Conservation (phyloP, 2,113 vertebrate species). For the Dromiciops gliroides region DNA sequence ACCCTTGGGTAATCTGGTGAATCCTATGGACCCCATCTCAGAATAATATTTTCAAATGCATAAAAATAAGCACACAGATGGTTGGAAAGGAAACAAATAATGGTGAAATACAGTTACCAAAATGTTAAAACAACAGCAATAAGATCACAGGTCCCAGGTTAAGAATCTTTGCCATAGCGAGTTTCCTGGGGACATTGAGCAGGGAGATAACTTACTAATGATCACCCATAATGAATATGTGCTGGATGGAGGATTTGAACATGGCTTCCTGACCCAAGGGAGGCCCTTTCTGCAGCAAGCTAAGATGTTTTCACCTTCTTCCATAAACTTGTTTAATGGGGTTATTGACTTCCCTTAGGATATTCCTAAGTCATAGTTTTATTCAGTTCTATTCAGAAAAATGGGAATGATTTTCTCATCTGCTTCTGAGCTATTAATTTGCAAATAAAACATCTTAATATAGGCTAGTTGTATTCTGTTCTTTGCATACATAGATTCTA, state of each 20-base stretch:
- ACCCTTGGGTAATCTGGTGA: neutral
- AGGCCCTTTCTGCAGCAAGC: neutral
- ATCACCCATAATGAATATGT: neutral
- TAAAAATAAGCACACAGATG: neutral
- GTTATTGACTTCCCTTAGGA: neutral
- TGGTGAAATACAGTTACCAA: neutral
- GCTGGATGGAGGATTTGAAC: neutral
- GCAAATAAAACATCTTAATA: neutral
- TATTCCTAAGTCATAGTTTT: neutral
- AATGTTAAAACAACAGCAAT: neutral
- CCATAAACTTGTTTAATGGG: neutral
- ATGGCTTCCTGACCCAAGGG: neutral
- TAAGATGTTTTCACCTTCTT: neutral
- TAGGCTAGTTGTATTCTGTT: neutral
- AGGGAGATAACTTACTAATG: neutral
- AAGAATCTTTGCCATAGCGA: neutral
- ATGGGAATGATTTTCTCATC: conserved; percentile 25
- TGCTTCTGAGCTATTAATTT: conserved; percentile 25
- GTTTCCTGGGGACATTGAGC: neutral
- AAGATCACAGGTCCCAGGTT: neutral
- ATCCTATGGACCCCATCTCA: neutral
- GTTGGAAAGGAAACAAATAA: neutral
- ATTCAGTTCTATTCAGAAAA: conserved; percentile 17
- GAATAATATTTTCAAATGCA: neutral
- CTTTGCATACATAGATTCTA: conserved; percentile 10